These are phyloP conservation scores for Agriotes lineatus DNA, from an alignment of 2,888 invertebrate species.

Conservation along the genomic window DNA sequence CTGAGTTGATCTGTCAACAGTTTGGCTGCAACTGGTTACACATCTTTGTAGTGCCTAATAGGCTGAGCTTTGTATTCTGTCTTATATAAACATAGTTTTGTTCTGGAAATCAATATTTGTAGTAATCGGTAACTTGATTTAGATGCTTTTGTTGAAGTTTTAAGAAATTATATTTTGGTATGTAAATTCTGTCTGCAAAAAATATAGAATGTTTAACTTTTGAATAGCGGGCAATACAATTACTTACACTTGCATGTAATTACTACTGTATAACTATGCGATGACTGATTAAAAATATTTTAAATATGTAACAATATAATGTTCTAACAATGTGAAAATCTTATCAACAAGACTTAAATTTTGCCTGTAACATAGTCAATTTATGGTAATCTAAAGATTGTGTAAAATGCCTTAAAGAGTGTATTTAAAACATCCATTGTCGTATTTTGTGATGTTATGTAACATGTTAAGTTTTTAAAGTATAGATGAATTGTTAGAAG, in stretches of 20 bases:
- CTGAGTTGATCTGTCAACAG: too few relatives aligned
- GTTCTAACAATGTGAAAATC: not conserved
- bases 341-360: conserved; percentile 3
- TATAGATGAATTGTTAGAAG: conserved; percentile 53
- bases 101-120: too few relatives aligned
- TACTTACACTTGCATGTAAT: not conserved
- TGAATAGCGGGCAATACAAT: not conserved
- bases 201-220: too few relatives aligned
- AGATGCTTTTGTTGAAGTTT: too few relatives aligned
- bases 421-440: conserved; percentile 47
- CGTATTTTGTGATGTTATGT: conserved; percentile 58
- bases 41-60: too few relatives aligned
- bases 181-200: too few relatives aligned
- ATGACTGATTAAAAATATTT: not conserved
- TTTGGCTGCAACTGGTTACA: too few relatives aligned
- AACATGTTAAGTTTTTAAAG: conserved; percentile 55
- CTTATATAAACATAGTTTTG: too few relatives aligned
- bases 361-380: conserved; percentile 39
- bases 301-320: not conserved
- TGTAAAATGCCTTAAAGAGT: conserved; percentile 46
- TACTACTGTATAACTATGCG: too few relatives aligned
- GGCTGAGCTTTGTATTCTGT: too few relatives aligned
- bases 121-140: too few relatives aligned
- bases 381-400: conserved; percentile 38
- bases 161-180: too few relatives aligned